Evolutionary conservation across 2,797 vertebrate genomes (phyloP), one percentile per base, ranked within the genome.

Genomic region (Protosalanx chinensis): DNA sequence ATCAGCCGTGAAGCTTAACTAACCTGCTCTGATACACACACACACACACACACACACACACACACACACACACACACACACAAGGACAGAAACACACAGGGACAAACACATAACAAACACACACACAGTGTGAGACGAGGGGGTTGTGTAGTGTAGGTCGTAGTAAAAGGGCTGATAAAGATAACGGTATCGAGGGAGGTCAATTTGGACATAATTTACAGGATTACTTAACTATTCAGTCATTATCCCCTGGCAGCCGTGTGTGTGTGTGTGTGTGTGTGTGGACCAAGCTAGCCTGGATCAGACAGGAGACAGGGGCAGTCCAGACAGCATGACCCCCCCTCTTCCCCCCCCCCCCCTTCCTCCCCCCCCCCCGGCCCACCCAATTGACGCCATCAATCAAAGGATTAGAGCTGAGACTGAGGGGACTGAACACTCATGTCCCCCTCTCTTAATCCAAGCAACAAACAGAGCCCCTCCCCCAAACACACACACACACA

Each of bases 301-400:
- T 87, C 82, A 85, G 80, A 75, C 69, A 5, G 75, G 68, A 80
- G 84, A 81, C 86, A 81, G 32, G 77, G 65, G 79, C 68, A 79
- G 76, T 72, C 77, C 81, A 82, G 76, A 83, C 76, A 67, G 84
- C 81, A 81, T 35, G 35, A 35, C 35, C 35, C 35, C 35, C 35
- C 35, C 72, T 75, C 78, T 76, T 73, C 64, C 81, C 82, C 81
- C 81, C 81, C 49, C 41, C 2, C 30, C 6, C 35, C 10, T 29
- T 41, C 51, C 16, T 81, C 76, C 67, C 69, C 82, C 69, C 86
- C 73, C 67, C 62, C 69, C 56, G 75, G 87, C 81, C 88, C 86
- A 88, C 88, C 85, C 85, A 86, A 87, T 84, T 80, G 65, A 82
- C 78, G 56, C 70, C 79, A 90, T 91, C 82, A 86, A 89, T 91